Evolutionary conservation across 2,113 vertebrate species (phyloP), one percentile per base, ranked within the genome.

Genomic region (Rostratula benghalensis): DNA sequence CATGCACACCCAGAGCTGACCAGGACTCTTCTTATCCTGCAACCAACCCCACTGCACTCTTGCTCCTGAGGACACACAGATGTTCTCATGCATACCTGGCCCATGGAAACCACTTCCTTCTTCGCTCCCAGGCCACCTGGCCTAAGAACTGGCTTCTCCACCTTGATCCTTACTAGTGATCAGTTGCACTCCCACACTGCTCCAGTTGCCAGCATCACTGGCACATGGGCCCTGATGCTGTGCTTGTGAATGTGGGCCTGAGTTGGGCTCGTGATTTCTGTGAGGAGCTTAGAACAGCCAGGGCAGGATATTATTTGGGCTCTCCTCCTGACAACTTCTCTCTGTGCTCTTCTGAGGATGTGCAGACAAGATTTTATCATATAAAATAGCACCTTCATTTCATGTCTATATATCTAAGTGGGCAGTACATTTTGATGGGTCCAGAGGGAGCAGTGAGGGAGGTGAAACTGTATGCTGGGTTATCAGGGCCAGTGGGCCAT

Each of bases 1-100:
- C 9, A 12, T 1, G 3, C 27, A 33, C 10, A 5, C 9, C 7
- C 16, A 60, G 18, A 67, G 18, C 30, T 0, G 0, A 25, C 9
- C 24, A n/a, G 30, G 33, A 67, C 27, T 22, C 7, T n/a, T 16
- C 41, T 65, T 18, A 27, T 77, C 22, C n/a, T 30, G 9, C 45
- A 71, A 25, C 31, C 24, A 80, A 5, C 9, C 23, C 7, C 45
- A 30, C 30, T 67, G n/a, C 2, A 1, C 7, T 71, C 30, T 50
- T 67, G 10, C 6, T 6, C 13, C 11, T 39, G 20, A 11, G 45
- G 10, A 28, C 30, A 37, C 1, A 1, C 25, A 41, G 60, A n/a
- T 1, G 1, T 11, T 87, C 4, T 91, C 41, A 35, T 4, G 9
- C 16, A 30, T 21, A 45, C 12, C 9, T 71, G 18, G 5, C 25